Evolutionary conservation across 2,113 vertebrate genomes (phyloP).

Genomic region (Oophaga pumilio): DNA sequence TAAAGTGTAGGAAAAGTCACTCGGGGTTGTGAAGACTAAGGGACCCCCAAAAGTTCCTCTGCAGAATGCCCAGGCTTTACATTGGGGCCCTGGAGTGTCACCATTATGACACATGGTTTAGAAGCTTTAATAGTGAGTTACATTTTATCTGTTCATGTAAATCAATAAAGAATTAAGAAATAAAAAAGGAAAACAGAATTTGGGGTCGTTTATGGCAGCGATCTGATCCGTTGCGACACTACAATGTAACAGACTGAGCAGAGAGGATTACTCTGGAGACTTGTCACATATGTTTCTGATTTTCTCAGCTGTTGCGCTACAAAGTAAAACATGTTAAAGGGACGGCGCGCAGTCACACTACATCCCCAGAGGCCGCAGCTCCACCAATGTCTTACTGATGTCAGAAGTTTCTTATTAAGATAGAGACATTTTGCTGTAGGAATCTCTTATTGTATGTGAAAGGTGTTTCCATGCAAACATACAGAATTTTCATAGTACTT

Average conservation of each 20-base stretch:
- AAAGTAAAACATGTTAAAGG: conserved; percentile 9
- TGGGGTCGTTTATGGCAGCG: neutral
- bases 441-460: neutral
- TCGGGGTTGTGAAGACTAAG: too few relatives aligned
- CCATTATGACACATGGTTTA: too few relatives aligned
- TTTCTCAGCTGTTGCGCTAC: conserved; percentile 3
- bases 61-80: too few relatives aligned
- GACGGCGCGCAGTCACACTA: neutral
- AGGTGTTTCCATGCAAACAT: neutral
- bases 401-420: neutral
- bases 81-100: too few relatives aligned
- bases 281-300: neutral
- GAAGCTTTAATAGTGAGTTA: neutral
- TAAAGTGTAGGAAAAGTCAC: too few relatives aligned
- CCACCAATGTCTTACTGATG: neutral
- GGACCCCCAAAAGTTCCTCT: too few relatives aligned
- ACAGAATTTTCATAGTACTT: neutral
- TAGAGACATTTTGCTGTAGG: neutral
- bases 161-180: neutral
- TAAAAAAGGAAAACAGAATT: neutral
- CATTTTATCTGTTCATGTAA: neutral
- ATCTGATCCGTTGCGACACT: neutral
- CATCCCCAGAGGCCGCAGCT: neutral
- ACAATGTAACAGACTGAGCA: neutral
- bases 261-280: neutral